Conservation (phyloP, 37 sponge, comb jelly and placozoan species). For the Diacarnus erythraeanus region DNA sequence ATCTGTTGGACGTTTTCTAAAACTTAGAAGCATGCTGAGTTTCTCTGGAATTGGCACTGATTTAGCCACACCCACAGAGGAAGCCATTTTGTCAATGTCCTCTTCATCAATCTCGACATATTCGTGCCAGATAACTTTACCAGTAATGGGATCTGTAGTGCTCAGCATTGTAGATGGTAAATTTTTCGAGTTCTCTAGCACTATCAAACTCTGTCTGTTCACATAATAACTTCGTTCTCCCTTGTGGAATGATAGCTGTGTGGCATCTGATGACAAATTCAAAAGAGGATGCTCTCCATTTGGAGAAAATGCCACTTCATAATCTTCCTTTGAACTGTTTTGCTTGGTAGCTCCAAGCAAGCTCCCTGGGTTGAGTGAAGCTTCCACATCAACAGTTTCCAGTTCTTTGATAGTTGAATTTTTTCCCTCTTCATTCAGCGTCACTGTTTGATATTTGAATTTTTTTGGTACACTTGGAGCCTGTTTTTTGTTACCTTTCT, state of each 20-base stretch:
- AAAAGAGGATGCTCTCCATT: background rate
- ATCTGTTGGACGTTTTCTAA: background rate
- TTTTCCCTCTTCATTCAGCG: background rate
- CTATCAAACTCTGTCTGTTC: background rate
- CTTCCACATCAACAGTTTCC: background rate
- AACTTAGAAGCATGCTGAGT: background rate
- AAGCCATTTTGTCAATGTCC: background rate
- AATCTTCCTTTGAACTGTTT: background rate
- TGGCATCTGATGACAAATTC: background rate
- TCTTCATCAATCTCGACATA: slow-evolving; percentile 42
- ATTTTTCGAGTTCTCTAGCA: background rate
- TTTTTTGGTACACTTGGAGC: background rate
- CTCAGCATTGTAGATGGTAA: background rate
- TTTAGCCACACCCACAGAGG: background rate
- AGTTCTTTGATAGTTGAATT: background rate
- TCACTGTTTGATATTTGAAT: slow-evolving; percentile 6
- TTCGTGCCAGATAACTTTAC: slow-evolving; percentile 23
- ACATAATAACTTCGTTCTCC: slow-evolving; percentile 12
- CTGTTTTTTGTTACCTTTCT: background rate
- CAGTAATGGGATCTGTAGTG: background rate
- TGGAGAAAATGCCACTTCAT: background rate
- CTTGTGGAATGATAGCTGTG: background rate
- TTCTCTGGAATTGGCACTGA: slow-evolving; percentile 6
- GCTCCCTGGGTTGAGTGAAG: background rate
- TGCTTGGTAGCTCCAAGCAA: background rate